Conservation (phyloP, 1,140 invertebrate genomes). For the Hestina assimilis region DNA sequence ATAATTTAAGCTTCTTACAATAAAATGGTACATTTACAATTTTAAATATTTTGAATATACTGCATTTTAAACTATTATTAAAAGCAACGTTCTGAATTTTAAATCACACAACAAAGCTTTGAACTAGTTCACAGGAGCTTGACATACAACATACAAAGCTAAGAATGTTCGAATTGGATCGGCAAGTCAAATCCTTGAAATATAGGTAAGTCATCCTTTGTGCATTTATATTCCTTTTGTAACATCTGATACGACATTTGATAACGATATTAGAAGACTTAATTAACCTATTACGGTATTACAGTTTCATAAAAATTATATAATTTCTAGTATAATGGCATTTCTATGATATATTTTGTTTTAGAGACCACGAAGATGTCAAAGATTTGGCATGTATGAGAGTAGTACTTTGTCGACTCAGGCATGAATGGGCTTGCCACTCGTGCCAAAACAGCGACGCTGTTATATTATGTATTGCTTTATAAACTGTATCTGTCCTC, state of each 20-base stretch:
- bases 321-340: too few relatives aligned
- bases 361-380: too few relatives aligned
- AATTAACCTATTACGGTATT: too few relatives aligned
- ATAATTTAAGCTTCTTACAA: too few relatives aligned
- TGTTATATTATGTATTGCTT: too few relatives aligned
- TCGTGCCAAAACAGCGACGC: too few relatives aligned
- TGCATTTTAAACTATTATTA: not conserved
- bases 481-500: too few relatives aligned
- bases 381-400: too few relatives aligned
- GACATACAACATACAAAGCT: not conserved
- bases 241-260: not conserved
- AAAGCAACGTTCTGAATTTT: not conserved
- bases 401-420: too few relatives aligned
- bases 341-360: too few relatives aligned
- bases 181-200: not conserved
- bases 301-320: too few relatives aligned
- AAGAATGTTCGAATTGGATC: not conserved
- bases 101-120: not conserved
- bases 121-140: not conserved
- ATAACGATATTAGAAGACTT: not conserved
- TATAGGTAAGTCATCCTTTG: not conserved
- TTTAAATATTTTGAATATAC: not conserved
- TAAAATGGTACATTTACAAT: not conserved
- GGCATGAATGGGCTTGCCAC: too few relatives aligned
- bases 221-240: not conserved